These are phyloP conservation scores for Exocentrus adspersus DNA, from an alignment of 2,888 invertebrate species.

Conservation along the genomic window DNA sequence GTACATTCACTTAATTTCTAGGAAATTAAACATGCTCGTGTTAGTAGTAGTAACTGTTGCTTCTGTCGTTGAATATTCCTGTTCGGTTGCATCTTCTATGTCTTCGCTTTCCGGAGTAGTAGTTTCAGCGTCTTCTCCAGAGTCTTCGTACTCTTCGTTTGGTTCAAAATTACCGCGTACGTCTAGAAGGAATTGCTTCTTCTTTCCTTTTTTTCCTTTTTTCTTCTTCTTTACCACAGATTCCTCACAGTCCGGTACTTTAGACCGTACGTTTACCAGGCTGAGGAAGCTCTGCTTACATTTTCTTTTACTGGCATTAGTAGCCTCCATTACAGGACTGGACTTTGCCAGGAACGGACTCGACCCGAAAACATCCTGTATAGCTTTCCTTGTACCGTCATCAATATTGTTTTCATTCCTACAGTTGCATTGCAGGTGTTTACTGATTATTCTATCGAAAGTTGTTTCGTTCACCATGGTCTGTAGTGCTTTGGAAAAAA, in stretches of 20 bases:
- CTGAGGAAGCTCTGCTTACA: slow-evolving; percentile 35
- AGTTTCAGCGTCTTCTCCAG: slow-evolving; percentile 27
- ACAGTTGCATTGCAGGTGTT: neutral
- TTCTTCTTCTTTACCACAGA: slow-evolving; percentile 12
- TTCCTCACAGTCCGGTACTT: slow-evolving; percentile 28
- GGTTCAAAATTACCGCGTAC: slow-evolving; percentile 25
- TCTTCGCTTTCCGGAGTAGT: slow-evolving; percentile 17
- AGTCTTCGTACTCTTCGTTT: slow-evolving; percentile 19
- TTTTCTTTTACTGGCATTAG: slow-evolving; percentile 23
- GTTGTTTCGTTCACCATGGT: slow-evolving; percentile 19
- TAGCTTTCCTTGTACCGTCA: slow-evolving; percentile 17
- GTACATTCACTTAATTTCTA: neutral
- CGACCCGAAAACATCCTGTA: slow-evolving; percentile 31
- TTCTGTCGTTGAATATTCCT: slow-evolving; percentile 5
- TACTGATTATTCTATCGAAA: slow-evolving; percentile 15
- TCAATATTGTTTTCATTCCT: slow-evolving; percentile 10
- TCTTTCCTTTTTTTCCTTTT: slow-evolving; percentile 25
- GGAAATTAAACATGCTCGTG: neutral
- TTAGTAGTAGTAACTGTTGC: slow-evolving; percentile 3
- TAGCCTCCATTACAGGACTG: slow-evolving; percentile 6
- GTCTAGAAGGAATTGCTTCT: slow-evolving; percentile 17
- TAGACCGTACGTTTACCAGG: slow-evolving; percentile 44
- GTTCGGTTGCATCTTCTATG: neutral
- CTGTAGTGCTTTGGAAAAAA: slow-evolving; percentile 16
- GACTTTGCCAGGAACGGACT: neutral